Base-by-base conservation (phyloP, 2,113 vertebrate genomes). In the Panthera leo region DNA sequence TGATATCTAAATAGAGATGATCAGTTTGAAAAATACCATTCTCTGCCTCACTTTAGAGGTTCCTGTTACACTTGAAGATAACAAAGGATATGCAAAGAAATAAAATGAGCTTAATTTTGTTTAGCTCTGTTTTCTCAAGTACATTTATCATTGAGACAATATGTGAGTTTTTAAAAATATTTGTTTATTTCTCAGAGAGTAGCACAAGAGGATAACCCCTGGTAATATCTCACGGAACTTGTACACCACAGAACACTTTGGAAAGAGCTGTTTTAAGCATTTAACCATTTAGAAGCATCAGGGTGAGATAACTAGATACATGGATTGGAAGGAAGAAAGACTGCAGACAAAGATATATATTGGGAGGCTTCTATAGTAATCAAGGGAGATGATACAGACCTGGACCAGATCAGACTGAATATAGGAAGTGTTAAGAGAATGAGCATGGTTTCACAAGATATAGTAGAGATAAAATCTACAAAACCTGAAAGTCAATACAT, bases 101-200 rank as follows among this genome's bases (percentile, higher is more conserved):
- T 48, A 79, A 89, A 86, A 53, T 51, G 36, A 90, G 13, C 23
- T 90, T 92, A 82, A 86, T 85, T 91, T 63, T 82, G 21, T 68
- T 84, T 91, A 53, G n/a, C 12, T 89, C 3, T 63, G 16, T 63
- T 75, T 10, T 63, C 39, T 61, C 61, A 70, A 63, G 63, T 87
- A 25, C n/a, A 68, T 83, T 71, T 71, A 27, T 90, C 55, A 85
- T 70, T 75, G 34, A 84, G 51, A 53, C 4, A 75, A 34, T 75
- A 51, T 58, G 89, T 89, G 76, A 34, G 36, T 42, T 76, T 93
- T 75, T 93, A 36, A 92, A 92, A 61, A 18, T 63, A 29, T 76
- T 61, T 96, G 12, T 85, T 96, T 67, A 85, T 94, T 93, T 91
- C 78, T 83, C 68, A 83, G 8, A 76, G 12, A 39, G 29, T 82